Evolutionary conservation across 2,888 invertebrate species (phyloP), one percentile per base, ranked within the genome.

Genomic region (Melolontha melolontha): DNA sequence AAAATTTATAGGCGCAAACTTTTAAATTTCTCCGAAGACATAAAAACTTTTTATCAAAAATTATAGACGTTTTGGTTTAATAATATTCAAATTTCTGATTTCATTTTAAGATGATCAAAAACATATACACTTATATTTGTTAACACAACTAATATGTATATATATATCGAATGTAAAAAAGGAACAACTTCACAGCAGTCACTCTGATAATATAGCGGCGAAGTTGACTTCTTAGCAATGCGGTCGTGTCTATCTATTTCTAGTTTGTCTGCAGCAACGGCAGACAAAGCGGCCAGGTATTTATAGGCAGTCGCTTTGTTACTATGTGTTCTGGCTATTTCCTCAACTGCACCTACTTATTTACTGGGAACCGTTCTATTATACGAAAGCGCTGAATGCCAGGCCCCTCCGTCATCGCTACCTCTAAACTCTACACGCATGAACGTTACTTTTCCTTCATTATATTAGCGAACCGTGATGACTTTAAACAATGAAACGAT

Each of bases 141-240:
- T 5, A 62, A 34, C 16, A 29, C 16, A 14, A 42, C n/a, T 42
- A 41, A 57, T 62, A 49, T 62, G 59, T 29, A 47, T 34, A 47
- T 47, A 34, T n/a, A n/a, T n/a, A 14, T 6, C 16, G 47, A 62
- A 62, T 49, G n/a, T 47, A 62, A 34, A n/a, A 39, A 62, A 34
- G 34, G 59, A 62, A 47, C 47, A 16, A 44, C 47, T 62, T 62
- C 59, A 34, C 59, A 62, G 47, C 34, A 16, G 59, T 49, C 29
- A 39, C n/a, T 67, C 68, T 69, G 71, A 68, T 72, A 71, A 72
- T 72, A 73, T 71, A 70, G 70, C 70, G 70, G 71, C 73, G 73
- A 66, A 70, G 73, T 72, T 73, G 74, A 75, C 74, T 73, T 73
- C 73, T 70, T 70, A 75, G 74, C 74, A 75, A 75, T 73, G 74